Conservation (phyloP, 1,140 invertebrate genomes). For the Leptestheria dahalacensis region DNA sequence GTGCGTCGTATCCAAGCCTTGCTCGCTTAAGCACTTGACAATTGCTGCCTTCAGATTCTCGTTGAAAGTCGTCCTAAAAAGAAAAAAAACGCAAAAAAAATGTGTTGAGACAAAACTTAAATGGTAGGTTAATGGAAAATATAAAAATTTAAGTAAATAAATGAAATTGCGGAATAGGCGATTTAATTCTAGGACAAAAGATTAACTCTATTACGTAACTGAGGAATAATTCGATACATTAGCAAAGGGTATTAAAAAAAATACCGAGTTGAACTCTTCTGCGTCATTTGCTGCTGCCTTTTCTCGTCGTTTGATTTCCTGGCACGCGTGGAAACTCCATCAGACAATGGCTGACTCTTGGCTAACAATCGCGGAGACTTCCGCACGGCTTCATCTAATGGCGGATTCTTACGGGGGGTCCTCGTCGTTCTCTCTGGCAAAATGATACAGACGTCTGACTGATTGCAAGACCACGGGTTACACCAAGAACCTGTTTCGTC, state of each 20-base stretch:
- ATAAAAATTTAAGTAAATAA: no score
- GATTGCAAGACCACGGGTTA: constrained; percentile 8
- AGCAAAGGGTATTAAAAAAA: no score
- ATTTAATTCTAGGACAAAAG: no score
- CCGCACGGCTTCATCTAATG: neutral
- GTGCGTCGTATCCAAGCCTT: neutral
- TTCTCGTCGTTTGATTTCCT: neutral
- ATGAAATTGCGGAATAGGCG: no score
- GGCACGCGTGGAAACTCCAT: neutral
- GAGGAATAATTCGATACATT: no score
- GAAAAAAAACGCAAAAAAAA: neutral
- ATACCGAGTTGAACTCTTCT: neutral
- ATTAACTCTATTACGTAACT: no score
- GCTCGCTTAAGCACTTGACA: neutral
- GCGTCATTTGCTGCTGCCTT: neutral
- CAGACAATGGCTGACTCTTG: neutral
- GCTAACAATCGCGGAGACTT: constrained; percentile 3
- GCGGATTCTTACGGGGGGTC: constrained; percentile 1
- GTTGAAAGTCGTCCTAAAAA: constrained; percentile 6
- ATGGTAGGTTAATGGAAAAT: no score
- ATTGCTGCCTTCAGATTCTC: constrained; percentile 3
- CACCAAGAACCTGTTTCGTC: constrained; percentile 2
- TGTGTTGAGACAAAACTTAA: no score
- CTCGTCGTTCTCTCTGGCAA: neutral
- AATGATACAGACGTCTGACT: constrained; percentile 4